phyloP scores from a whole-genome alignment of 2,888 invertebrate genomes.

The Nomada ferruginata region DNA sequence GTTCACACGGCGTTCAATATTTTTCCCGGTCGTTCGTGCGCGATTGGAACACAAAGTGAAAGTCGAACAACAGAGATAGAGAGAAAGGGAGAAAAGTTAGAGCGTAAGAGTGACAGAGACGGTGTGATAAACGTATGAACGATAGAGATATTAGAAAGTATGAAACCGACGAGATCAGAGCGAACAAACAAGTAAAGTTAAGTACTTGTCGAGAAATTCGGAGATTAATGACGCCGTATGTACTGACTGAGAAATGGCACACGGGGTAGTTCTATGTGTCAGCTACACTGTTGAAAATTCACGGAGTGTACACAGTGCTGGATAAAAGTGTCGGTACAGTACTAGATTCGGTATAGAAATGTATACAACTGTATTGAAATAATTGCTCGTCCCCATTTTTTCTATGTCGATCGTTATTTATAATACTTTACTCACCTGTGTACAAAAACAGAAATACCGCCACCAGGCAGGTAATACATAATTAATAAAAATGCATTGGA shows the following conservation, averaged over 20 bases:
- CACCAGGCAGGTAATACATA: too few relatives aligned
- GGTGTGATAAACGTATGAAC: constrained; percentile 32
- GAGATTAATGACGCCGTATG: constrained; percentile 32
- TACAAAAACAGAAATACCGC: too few relatives aligned
- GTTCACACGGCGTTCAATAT: neutral
- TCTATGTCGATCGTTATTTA: too few relatives aligned
- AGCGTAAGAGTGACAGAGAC: constrained; percentile 29
- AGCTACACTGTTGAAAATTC: constrained; percentile 65
- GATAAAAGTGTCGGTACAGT: too few relatives aligned
- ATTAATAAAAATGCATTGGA: too few relatives aligned
- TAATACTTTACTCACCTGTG: too few relatives aligned
- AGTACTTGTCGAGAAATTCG: constrained; percentile 12
- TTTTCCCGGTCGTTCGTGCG: constrained; percentile 28
- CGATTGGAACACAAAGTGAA: constrained; percentile 40
- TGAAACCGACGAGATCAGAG: constrained; percentile 33
- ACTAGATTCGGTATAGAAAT: too few relatives aligned
- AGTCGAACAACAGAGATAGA: constrained; percentile 43
- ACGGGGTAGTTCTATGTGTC: constrained; percentile 21
- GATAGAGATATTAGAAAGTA: constrained; percentile 45
- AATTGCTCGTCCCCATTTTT: too few relatives aligned
- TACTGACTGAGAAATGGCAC: constrained; percentile 36
- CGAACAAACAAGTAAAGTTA: constrained; percentile 26
- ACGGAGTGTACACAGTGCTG: neutral
- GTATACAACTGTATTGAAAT: too few relatives aligned
- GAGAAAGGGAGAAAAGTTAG: constrained; percentile 52